phyloP scores from a whole-genome alignment of 2,797 vertebrate species.

The Trachurus trachurus region DNA sequence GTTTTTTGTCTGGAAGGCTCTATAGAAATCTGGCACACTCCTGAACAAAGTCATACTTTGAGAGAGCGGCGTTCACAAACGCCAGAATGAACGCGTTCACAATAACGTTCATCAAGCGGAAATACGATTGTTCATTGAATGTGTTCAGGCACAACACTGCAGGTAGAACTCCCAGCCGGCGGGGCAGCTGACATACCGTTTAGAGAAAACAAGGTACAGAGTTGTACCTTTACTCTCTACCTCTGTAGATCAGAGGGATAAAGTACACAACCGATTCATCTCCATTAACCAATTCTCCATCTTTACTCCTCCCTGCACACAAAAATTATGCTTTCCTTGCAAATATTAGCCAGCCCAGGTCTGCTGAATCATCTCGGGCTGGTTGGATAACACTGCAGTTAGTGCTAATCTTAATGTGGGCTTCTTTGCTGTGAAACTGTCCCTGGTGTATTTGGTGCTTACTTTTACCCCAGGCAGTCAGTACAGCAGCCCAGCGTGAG shows the following conservation, averaged over 20 bases:
- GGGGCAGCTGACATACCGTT: conserved; percentile 1
- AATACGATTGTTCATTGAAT: too few species aligned
- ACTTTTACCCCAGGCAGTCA: conserved; percentile 37
- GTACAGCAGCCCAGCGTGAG: conserved; percentile 37
- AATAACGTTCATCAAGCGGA: too few species aligned
- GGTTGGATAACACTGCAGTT: conserved; percentile 25
- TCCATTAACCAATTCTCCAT: conserved; percentile 17
- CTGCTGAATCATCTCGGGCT: conserved; percentile 45
- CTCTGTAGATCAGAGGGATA: neutral
- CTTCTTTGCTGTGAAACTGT: conserved; percentile 38
- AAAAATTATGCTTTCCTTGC: conserved; percentile 6
- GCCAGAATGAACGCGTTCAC: too few species aligned
- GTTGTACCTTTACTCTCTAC: neutral
- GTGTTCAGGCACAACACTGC: too few species aligned
- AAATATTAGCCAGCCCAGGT: conserved; percentile 20
- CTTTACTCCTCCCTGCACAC: neutral
- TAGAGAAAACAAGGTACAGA: neutral
- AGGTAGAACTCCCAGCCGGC: neutral
- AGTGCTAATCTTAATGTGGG: conserved; percentile 43
- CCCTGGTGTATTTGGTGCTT: conserved; percentile 35
- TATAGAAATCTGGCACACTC: too few species aligned
- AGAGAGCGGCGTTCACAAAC: too few species aligned
- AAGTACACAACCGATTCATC: neutral
- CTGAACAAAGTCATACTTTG: too few species aligned
- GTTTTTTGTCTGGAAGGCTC: too few species aligned